phyloP scores from a whole-genome alignment of 2,113 vertebrate genomes.

The Pseudorectes ferrugineus region DNA sequence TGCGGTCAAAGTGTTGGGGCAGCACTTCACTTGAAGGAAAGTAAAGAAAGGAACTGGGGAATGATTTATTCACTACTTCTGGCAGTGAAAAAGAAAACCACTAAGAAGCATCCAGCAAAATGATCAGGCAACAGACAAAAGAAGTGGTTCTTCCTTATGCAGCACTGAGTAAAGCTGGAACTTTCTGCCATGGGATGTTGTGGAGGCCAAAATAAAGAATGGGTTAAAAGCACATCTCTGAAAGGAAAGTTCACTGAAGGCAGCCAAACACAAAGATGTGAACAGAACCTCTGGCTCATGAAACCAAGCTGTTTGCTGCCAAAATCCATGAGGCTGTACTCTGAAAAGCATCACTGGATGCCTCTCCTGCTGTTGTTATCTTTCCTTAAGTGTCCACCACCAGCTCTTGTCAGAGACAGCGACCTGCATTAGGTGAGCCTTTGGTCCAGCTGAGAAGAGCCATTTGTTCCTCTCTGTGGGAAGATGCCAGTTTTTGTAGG shows the following conservation, averaged over 20 bases:
- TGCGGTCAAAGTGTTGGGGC: background rate
- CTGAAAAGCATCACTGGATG: background rate
- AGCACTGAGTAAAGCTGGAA: background rate
- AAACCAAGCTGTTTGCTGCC: background rate
- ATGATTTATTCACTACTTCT: slow-evolving; percentile 37
- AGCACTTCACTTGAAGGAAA: slow-evolving; percentile 15
- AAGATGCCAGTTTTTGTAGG: background rate
- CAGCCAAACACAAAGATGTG: background rate
- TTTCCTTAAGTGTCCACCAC: background rate
- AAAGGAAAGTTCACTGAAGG: background rate
- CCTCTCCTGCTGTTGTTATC: background rate
- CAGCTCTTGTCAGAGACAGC: background rate
- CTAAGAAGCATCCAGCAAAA: background rate
- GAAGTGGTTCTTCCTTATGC: background rate
- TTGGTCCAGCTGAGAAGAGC: background rate
- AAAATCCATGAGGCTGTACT: background rate
- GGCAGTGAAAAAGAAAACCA: background rate
- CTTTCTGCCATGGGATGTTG: background rate
- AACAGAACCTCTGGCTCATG: background rate
- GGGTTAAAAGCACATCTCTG: background rate
- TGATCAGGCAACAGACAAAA: background rate
- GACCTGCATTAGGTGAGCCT: background rate
- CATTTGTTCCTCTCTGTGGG: background rate
- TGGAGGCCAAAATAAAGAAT: background rate
- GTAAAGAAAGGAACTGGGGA: background rate